phyloP scores from a whole-genome alignment of 2,113 vertebrate genomes.

The Neolamprologus sp. region DNA sequence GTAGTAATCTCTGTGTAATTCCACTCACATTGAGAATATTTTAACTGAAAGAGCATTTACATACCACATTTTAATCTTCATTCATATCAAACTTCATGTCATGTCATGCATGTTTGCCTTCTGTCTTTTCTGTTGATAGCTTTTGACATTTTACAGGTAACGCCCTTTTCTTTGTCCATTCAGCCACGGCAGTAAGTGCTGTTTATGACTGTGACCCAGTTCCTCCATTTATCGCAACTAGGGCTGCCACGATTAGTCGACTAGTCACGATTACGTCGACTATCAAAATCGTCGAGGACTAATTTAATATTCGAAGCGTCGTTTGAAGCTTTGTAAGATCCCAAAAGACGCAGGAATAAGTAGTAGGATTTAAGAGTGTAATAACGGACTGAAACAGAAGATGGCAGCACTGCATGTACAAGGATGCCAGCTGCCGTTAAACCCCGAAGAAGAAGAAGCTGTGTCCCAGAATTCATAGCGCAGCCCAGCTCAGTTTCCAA shows the following conservation, averaged over 20 bases:
- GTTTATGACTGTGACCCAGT: not conserved
- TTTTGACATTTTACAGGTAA: not conserved
- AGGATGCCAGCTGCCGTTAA: too few relatives aligned
- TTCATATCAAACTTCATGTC: not conserved
- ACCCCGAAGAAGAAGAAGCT: too few relatives aligned
- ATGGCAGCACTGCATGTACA: too few relatives aligned
- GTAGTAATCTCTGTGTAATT: not conserved
- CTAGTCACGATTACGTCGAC: too few relatives aligned
- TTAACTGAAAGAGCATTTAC: not conserved
- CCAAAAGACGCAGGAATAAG: too few relatives aligned
- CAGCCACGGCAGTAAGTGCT: not conserved
- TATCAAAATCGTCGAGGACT: too few relatives aligned
- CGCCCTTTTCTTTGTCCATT: not conserved
- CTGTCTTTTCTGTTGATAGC: not conserved
- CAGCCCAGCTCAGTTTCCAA: fast-evolving
- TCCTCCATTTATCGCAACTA: not conserved
- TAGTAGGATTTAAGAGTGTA: too few relatives aligned
- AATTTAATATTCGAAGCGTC: fast-evolving
- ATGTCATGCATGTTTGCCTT: not conserved
- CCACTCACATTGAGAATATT: not conserved
- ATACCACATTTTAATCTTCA: not conserved
- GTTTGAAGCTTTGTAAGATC: too few relatives aligned
- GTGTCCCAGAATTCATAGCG: too few relatives aligned
- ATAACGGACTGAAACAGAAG: too few relatives aligned
- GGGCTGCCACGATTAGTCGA: too few relatives aligned